Conservation (phyloP, 2,113 vertebrate genomes). For the Neodontobutis hainanensis region DNA sequence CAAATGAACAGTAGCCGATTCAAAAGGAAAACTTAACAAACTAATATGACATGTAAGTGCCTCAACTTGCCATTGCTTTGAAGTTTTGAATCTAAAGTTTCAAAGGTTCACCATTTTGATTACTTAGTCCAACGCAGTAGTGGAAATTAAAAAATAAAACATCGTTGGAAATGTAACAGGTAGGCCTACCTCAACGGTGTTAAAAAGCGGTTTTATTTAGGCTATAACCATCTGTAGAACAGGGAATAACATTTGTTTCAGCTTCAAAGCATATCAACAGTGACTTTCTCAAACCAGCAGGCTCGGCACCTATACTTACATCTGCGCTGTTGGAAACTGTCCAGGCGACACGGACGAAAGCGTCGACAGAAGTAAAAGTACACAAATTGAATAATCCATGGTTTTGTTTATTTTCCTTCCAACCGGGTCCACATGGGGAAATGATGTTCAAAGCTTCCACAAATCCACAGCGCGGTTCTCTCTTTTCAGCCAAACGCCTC, state of each 20-base stretch:
- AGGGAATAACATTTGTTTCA: not conserved
- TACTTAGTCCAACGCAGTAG: no score
- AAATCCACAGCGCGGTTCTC: constrained; percentile 50
- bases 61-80: no score
- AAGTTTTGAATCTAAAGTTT: no score
- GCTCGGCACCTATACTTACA: constrained; percentile 65
- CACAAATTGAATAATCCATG: constrained; percentile 68
- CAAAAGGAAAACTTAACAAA: constrained; percentile 30
- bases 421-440: constrained; percentile 18
- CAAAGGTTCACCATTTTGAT: no score
- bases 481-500: constrained; percentile 54
- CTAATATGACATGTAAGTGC: not conserved
- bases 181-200: no score
- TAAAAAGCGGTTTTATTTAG: no score
- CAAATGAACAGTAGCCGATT: constrained; percentile 32
- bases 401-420: constrained; percentile 29
- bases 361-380: constrained; percentile 63
- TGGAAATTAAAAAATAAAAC: no score
- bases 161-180: no score
- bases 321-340: constrained; percentile 60
- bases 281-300: constrained; percentile 55
- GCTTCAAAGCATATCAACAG: not conserved
- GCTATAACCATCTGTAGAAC: not conserved
- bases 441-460: constrained; percentile 12
- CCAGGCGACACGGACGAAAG: constrained; percentile 56